These are phyloP conservation scores for Distichodus sexfasciatus DNA, from an alignment of 2,797 vertebrate genomes.

Conservation along the genomic window DNA sequence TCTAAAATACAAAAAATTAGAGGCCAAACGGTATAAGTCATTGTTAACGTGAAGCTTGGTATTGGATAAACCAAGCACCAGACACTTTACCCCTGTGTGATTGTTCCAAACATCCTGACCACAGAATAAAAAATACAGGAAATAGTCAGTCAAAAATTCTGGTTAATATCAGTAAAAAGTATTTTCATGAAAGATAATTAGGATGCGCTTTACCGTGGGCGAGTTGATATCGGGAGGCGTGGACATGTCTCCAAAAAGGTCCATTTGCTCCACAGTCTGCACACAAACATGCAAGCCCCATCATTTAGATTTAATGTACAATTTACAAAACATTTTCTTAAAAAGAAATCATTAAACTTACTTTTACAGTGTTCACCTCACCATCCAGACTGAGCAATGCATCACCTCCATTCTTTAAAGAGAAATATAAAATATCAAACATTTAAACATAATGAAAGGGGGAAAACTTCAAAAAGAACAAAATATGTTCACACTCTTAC, in stretches of 20 bases:
- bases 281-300: neutral
- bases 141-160: neutral
- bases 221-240: conserved; percentile 91
- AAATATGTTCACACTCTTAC: conserved; percentile 59
- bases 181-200: too few relatives aligned
- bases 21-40: neutral
- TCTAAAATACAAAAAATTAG: too few relatives aligned
- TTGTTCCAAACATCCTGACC: conserved; percentile 26
- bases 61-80: neutral
- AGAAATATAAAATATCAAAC: neutral
- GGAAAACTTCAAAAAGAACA: neutral
- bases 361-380: conserved; percentile 72
- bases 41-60: neutral
- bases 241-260: conserved; percentile 96
- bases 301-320: too few relatives aligned
- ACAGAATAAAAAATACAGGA: neutral
- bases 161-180: too few relatives aligned
- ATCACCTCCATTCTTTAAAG: conserved; percentile 79
- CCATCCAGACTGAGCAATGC: conserved; percentile 65
- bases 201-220: conserved; percentile 78
- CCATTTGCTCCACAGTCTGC: conserved; percentile 86
- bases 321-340: too few relatives aligned
- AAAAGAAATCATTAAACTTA: conserved; percentile 50
- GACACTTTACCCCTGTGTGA: neutral
- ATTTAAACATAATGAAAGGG: neutral